phyloP scores from a whole-genome alignment of 2,113 vertebrate species.

The Cygnus buccinator region DNA sequence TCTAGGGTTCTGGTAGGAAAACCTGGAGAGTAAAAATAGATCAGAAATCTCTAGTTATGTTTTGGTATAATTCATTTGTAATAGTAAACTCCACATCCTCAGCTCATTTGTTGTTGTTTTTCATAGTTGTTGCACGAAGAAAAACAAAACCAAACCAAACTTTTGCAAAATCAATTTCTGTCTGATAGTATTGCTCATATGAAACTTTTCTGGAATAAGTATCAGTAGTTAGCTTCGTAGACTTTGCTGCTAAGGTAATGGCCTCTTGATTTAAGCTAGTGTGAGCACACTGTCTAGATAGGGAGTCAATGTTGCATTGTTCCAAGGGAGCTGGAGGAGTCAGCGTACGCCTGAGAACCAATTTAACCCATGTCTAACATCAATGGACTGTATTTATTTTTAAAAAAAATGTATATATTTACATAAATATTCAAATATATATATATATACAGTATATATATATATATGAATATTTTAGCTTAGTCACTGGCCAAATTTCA shows the following conservation, averaged over 20 bases:
- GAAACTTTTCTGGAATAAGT: background rate
- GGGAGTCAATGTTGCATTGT: background rate
- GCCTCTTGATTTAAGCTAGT: background rate
- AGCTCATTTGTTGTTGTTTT: background rate
- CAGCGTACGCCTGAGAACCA: background rate
- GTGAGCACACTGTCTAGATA: rapidly evolving
- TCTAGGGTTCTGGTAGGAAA: background rate
- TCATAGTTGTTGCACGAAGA: background rate
- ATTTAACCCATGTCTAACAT: background rate
- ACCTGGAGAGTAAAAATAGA: background rate
- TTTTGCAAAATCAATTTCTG: background rate
- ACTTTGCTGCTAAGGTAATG: background rate
- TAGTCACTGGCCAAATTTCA: background rate
- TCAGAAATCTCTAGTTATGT: background rate
- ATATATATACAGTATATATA: too few relatives aligned
- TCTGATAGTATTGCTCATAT: background rate
- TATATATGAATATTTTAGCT: background rate
- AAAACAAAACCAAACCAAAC: background rate
- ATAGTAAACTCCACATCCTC: background rate
- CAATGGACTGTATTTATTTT: background rate
- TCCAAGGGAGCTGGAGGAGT: background rate
- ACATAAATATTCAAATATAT: too few relatives aligned
- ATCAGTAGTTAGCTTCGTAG: background rate
- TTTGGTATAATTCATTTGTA: background rate
- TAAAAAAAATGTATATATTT: too few relatives aligned